phyloP scores from a whole-genome alignment of 64 coral and sea anemone genomes.

The Astreopora myriophthalma region DNA sequence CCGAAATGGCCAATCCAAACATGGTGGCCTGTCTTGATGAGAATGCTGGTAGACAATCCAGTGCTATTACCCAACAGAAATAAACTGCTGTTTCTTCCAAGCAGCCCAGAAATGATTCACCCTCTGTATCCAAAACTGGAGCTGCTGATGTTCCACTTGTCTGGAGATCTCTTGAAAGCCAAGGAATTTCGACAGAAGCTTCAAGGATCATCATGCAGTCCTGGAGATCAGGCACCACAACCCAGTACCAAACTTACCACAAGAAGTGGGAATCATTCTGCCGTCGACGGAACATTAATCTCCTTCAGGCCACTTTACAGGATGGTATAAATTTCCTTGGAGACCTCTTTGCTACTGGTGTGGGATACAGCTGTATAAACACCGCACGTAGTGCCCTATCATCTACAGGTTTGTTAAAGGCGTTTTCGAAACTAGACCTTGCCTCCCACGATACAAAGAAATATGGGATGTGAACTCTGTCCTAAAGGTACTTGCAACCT shows the following conservation, averaged over 20 bases:
- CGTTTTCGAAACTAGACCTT: constrained; percentile 19
- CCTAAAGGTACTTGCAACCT: constrained; percentile 23
- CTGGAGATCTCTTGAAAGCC: constrained; percentile 37
- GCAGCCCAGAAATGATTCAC: constrained; percentile 34
- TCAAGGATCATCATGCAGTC: constrained; percentile 52
- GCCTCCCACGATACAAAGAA: constrained; percentile 34
- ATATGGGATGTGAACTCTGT: constrained; percentile 64
- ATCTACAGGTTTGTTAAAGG: constrained; percentile 47
- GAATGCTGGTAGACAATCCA: constrained; percentile 41
- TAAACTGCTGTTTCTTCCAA: constrained; percentile 38
- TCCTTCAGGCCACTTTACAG: background rate
- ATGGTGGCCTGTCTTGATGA: constrained; percentile 71
- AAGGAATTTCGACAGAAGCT: constrained; percentile 71
- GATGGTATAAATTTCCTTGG: constrained; percentile 31
- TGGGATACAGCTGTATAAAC: constrained; percentile 38
- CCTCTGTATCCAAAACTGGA: constrained; percentile 37
- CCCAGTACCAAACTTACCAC: constrained; percentile 10
- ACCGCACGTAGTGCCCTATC: background rate
- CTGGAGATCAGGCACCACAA: constrained; percentile 29
- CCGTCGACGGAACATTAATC: constrained; percentile 29
- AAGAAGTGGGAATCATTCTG: constrained; percentile 30
- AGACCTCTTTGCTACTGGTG: background rate
- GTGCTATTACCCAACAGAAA: constrained; percentile 35
- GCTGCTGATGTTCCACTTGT: constrained; percentile 78
- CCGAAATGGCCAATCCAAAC: constrained; percentile 78